phyloP scores from a whole-genome alignment of 2,113 vertebrate genomes.

The human region GRCh38 chr9:34463501-34464000 shows the following conservation, averaged over 20 bases:
- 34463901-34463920: background rate
- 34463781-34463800: slow-evolving; percentile 42
- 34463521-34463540: slow-evolving; percentile 56
- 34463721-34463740: slow-evolving; percentile 45
- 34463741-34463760: slow-evolving; percentile 51
- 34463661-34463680: slow-evolving; percentile 69
- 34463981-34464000: background rate
- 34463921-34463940: background rate
- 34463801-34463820: background rate
- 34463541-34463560: slow-evolving; percentile 73
- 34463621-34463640: slow-evolving; percentile 79
- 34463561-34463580: slow-evolving; percentile 73
- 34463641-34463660: slow-evolving; percentile 77
- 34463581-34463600: slow-evolving; percentile 75
- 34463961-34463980: background rate
- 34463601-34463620: slow-evolving; percentile 78
- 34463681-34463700: slow-evolving; percentile 58
- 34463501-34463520: slow-evolving; percentile 46
- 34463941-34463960: background rate
- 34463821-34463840: background rate
- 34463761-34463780: background rate
- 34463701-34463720: slow-evolving; percentile 36
- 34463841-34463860: background rate
- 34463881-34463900: slow-evolving; percentile 2
- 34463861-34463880: background rate